Evolutionary conservation across 2,797 vertebrate species (phyloP).

Genomic region (Pantherophis alleghaniensis): DNA sequence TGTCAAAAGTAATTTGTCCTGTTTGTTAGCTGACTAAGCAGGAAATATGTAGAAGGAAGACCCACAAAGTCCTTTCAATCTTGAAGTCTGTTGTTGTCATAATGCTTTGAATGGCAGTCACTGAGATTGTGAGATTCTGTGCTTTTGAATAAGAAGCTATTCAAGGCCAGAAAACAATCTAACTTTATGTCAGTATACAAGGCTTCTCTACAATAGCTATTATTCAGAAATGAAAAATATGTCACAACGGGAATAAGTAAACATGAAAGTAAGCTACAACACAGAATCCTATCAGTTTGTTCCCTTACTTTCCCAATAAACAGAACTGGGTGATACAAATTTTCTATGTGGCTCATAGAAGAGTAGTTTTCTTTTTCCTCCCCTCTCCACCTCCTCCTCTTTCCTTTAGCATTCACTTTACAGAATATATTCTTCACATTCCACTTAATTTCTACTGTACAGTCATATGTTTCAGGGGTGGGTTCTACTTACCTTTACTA

Average conservation of each 20-base stretch:
- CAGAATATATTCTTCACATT: background rate
- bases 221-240: background rate
- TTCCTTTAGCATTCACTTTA: background rate
- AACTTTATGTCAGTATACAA: background rate
- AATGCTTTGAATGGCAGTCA: background rate
- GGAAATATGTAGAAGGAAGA: constrained; percentile 39
- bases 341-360: background rate
- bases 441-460: background rate
- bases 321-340: background rate
- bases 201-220: background rate
- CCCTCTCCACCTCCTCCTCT: background rate
- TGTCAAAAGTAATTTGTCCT: constrained; percentile 31
- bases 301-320: background rate
- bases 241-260: background rate
- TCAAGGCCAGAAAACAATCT: background rate
- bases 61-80: constrained; percentile 14
- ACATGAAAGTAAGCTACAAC: background rate
- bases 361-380: background rate
- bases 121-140: background rate
- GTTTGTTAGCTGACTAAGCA: constrained; percentile 31
- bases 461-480: background rate
- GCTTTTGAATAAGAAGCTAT: constrained; percentile 3
- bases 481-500: no score
- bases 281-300: background rate
- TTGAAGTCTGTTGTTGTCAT: background rate